Evolutionary conservation across 2,888 invertebrate species (phyloP), one percentile per base, ranked within the genome.

Genomic region (Icerya purchasi): DNA sequence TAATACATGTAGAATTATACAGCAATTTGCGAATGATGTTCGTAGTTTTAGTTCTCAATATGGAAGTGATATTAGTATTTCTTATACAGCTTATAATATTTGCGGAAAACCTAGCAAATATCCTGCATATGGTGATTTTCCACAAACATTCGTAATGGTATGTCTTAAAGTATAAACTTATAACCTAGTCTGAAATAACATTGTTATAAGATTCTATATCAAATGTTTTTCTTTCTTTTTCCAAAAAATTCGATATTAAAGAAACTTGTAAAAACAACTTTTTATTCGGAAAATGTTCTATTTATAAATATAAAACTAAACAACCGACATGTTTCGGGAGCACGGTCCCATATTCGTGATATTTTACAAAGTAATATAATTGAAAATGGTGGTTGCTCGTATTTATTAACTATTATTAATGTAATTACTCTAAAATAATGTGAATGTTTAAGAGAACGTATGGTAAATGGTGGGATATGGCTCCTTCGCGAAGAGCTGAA

Each of bases 121-220:
- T 74, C 92, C 92, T 0, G 80, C 81, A 63, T 91, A 91, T 71
- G 92, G 92, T 20, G 92, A 93, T 70, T 91, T 86, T 74, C 86
- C 89, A 10, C 83, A 89, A 71, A 84, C 89, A 18, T 92, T 86
- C 75, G 86, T 87, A 61, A 84, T 91, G 82, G 92, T 91, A 49
- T 49, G 18, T 19, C 19, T 3, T 20, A 20, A 14, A 2, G 5
- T 56, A 20, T 22, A 20, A 23, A 55, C 14, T 3, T 49, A 20
- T 56, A 3, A n/a, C n/a, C 56, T 3, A 56, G 1, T 53, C n/a
- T n/a, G n/a, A n/a, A n/a, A n/a, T n/a, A n/a, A n/a, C n/a, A n/a
- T n/a, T n/a, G n/a, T n/a, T n/a, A n/a, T n/a, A n/a, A n/a, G n/a
- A n/a, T n/a, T n/a, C n/a, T n/a, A n/a, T n/a, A n/a, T n/a, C n/a